Percentiles rank a stretch among this genome's conserved stretches.
phyloP scores from a whole-genome alignment of 2,888 invertebrate species.

The Phasia obesa region DNA sequence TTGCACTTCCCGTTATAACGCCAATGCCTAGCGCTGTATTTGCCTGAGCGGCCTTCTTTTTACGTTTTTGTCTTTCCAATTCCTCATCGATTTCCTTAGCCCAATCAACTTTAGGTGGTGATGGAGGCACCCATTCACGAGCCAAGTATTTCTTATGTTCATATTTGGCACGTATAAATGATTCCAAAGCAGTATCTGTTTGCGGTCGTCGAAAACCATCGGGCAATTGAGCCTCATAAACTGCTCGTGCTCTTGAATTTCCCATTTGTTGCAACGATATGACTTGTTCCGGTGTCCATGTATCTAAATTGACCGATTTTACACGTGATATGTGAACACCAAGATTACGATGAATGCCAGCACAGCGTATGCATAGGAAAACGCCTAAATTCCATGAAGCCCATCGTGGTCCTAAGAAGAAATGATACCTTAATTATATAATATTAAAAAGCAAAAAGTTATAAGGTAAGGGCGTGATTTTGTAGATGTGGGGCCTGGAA shows the following conservation, averaged over 20 bases:
- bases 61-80: conserved; percentile 90
- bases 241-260: conserved; percentile 97
- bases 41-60: conserved; percentile 88
- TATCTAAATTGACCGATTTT: conserved; percentile 98
- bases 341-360: conserved; percentile 98
- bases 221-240: conserved; percentile 98
- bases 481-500: too few relatives aligned
- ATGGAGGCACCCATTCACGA: conserved; percentile 97
- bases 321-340: conserved; percentile 99
- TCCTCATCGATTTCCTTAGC: conserved; percentile 95
- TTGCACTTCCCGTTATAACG: conserved; percentile 72
- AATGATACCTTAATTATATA: conserved; percentile 9
- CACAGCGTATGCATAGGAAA: conserved; percentile 99
- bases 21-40: conserved; percentile 75
- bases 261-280: conserved; percentile 98
- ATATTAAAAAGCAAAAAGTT: conserved; percentile 6
- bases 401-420: conserved; percentile 95
- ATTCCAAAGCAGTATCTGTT: conserved; percentile 95
- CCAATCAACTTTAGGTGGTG: conserved; percentile 92
- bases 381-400: conserved; percentile 99
- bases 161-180: conserved; percentile 98
- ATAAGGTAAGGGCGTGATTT: too few relatives aligned
- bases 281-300: conserved; percentile 99
- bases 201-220: conserved; percentile 98
- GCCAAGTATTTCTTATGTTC: conserved; percentile 99